These are phyloP conservation scores for Eunapius fragilis DNA, from an alignment of 37 sponge, comb jelly and placozoan genomes.

Conservation along the genomic window DNA sequence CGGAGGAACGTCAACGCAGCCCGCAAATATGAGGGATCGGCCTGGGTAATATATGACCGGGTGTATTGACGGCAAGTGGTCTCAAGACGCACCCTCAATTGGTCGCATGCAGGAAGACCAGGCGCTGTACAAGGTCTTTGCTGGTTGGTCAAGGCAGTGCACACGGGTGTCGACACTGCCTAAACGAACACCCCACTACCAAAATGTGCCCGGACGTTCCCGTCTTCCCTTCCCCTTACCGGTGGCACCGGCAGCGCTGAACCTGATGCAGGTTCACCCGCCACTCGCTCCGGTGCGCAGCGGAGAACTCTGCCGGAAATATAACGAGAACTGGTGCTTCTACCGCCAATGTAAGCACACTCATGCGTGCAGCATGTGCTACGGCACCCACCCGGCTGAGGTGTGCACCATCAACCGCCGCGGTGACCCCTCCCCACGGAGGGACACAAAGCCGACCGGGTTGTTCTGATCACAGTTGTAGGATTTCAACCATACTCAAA, in stretches of 20 bases:
- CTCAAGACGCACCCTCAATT: not conserved
- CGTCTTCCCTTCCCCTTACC: no score
- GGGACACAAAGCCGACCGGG: not conserved
- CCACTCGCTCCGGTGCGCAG: not conserved
- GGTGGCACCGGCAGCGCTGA: not conserved
- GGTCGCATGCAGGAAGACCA: not conserved
- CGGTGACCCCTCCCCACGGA: not conserved
- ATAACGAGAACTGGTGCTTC: not conserved
- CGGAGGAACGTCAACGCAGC: not conserved
- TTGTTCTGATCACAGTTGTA: no score
- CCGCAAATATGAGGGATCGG: not conserved
- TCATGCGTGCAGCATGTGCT: constrained; percentile 3
- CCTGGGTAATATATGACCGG: constrained; percentile 14
- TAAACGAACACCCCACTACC: not conserved
- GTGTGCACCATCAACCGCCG: not conserved
- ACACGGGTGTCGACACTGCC: constrained; percentile 13
- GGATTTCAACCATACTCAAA: no score
- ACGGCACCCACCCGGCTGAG: constrained; percentile 4
- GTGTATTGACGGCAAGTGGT: constrained; percentile 1
- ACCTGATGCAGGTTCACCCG: not conserved
- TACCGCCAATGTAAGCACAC: not conserved
- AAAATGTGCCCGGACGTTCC: not conserved
- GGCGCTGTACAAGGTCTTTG: constrained; percentile 8
- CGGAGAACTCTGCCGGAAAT: no score
- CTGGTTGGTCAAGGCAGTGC: constrained; percentile 9